phyloP scores from a whole-genome alignment of 2,113 vertebrate species.

The Chloropsis hardwickii region DNA sequence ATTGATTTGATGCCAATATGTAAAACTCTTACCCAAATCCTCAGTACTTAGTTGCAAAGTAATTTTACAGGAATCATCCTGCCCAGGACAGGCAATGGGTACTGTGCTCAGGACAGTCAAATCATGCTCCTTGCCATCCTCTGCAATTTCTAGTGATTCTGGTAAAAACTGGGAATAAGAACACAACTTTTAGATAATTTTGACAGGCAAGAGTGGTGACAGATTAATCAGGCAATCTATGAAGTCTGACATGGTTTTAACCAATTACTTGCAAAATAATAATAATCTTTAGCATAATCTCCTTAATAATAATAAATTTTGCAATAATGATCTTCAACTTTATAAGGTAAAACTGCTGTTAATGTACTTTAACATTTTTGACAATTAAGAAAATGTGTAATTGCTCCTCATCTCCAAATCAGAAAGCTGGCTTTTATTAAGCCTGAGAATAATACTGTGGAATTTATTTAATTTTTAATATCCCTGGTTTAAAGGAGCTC shows the following conservation, averaged over 20 bases:
- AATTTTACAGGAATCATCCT: slow-evolving; percentile 69
- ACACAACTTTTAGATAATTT: neutral
- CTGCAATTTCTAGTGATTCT: slow-evolving; percentile 75
- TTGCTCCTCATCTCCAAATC: neutral
- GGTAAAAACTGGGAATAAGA: slow-evolving; percentile 74
- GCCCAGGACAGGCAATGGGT: slow-evolving; percentile 54
- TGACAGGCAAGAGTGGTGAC: neutral
- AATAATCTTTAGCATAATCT: neutral
- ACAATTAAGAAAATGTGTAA: neutral
- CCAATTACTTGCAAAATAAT: neutral
- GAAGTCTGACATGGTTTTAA: neutral
- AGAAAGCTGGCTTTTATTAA: neutral
- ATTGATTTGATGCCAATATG: neutral
- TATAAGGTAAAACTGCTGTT: neutral
- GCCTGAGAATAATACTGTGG: neutral
- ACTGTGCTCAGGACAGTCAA: slow-evolving; percentile 78
- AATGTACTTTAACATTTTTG: neutral
- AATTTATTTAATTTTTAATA: neutral
- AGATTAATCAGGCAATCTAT: neutral
- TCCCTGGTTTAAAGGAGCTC: neutral
- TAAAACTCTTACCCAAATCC: slow-evolving; percentile 67
- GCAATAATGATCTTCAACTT: neutral
- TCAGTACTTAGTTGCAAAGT: slow-evolving; percentile 71
- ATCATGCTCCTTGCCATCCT: slow-evolving; percentile 75
- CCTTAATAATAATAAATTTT: neutral